phyloP scores from a whole-genome alignment of 2,888 invertebrate genomes.

The Incurvaria masculella region DNA sequence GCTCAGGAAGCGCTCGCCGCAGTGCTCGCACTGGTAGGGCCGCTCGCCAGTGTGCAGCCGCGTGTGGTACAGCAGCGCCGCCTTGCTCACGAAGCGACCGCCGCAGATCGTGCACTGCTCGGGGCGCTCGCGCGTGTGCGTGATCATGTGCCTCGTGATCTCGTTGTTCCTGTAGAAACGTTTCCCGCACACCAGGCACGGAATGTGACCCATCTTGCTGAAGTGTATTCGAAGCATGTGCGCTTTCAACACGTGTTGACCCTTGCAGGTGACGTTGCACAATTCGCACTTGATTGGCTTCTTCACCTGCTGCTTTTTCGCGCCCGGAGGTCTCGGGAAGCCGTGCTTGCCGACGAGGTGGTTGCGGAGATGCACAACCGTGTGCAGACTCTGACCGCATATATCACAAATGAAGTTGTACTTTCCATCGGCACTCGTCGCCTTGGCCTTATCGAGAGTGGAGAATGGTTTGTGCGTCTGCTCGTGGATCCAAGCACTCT shows the following conservation, averaged over 20 bases:
- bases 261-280: slow-evolving; percentile 25
- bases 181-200: slow-evolving; percentile 40
- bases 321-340: slow-evolving; percentile 39
- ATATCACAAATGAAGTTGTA: too few species aligned
- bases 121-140: background rate
- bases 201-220: slow-evolving; percentile 20
- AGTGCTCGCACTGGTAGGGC: background rate
- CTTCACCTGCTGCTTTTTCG: slow-evolving; percentile 35
- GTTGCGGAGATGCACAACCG: slow-evolving; percentile 33
- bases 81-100: background rate
- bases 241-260: slow-evolving; percentile 35
- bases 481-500: too few species aligned
- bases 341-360: slow-evolving; percentile 33
- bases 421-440: too few species aligned
- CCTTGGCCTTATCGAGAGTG: too few species aligned
- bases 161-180: slow-evolving; percentile 36
- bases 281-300: slow-evolving; percentile 37
- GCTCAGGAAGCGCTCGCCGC: background rate
- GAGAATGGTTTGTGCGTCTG: background rate
- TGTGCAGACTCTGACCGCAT: slow-evolving; percentile 45
- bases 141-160: slow-evolving; percentile 21
- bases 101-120: background rate
- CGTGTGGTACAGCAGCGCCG: background rate
- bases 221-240: slow-evolving; percentile 39
- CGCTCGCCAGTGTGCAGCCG: background rate